Evolutionary conservation across 2,888 invertebrate genomes (phyloP).

Genomic region (Autographa gamma): DNA sequence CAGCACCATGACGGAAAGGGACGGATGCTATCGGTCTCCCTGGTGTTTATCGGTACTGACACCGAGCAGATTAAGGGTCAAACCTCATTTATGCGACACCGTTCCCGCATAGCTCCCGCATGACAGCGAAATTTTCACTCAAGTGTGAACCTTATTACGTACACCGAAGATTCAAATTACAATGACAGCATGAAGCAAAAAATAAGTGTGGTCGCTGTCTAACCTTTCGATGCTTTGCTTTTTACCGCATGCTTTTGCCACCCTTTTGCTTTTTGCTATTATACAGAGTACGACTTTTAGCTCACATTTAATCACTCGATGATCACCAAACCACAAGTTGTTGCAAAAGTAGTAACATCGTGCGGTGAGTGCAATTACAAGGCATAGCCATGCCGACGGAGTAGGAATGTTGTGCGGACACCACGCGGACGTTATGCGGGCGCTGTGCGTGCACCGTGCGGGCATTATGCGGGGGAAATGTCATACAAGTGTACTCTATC

Average conservation of each 20-base stretch:
- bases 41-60: conserved; percentile 65
- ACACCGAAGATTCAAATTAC: neutral
- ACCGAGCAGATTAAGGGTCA: conserved; percentile 60
- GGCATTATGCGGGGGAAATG: neutral
- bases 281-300: too few relatives aligned
- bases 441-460: neutral
- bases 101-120: neutral
- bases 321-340: too few relatives aligned
- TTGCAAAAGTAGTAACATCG: too few relatives aligned
- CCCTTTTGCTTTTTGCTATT: too few relatives aligned
- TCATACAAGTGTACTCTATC: neutral
- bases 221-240: too few relatives aligned
- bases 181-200: neutral
- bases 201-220: neutral
- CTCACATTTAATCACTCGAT: too few relatives aligned
- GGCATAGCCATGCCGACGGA: too few relatives aligned
- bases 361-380: too few relatives aligned
- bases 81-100: neutral
- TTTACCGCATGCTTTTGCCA: too few relatives aligned
- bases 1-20: conserved; percentile 67
- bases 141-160: neutral
- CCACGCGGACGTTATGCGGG: too few relatives aligned
- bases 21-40: conserved; percentile 58
- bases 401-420: too few relatives aligned
- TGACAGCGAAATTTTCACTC: neutral